Evolutionary conservation across 2,113 vertebrate genomes (phyloP), one percentile per base, ranked within the genome.

Genomic region (Leucosticte australis): DNA sequence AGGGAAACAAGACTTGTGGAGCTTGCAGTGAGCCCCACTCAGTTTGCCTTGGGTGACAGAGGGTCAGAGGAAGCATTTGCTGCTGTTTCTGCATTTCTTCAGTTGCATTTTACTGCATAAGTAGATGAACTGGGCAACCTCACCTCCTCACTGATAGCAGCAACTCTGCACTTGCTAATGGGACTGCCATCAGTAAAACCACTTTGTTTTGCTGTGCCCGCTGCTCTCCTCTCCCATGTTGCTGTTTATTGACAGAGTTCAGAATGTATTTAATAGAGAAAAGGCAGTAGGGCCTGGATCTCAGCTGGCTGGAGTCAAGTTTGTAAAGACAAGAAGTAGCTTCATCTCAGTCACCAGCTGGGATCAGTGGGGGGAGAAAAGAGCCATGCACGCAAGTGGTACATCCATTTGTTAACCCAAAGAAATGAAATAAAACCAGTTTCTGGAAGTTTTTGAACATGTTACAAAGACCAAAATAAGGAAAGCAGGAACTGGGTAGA

Each of bases 261-360:
- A 28, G 46, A 8, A 9, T 2, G 47, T 23, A 46, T 56, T 86
- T 63, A 65, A 50, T 6, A 65, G 49, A 87, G 69, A 19, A 31
- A 83, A 70, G 14, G 26, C 59, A 70, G 37, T 4, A 59, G 52
- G 82, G 46, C 39, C 52, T 41, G 55, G 31, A 83, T 82, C 49
- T 75, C 8, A 11, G 37, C 37, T 93, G 92, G 46, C 57, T 71
- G 64, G 69, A 64, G 41, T 83, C 44, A 59, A 67, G 28, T 75
- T 91, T 74, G 87, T 74, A 90, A 94, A 83, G 88, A 67, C 7
- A 33, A 88, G 74, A 70, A 83, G 64, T 41, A 37, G 49, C 56
- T 95, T 94, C 47, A 67, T 87, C 73, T 89, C 65, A 57, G 53
- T 63, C 92, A 57, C 44, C 78, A 79, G 68, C 44, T 85, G 73